Evolutionary conservation across 2,797 vertebrate genomes (phyloP).

Genomic region (Leucoraja ocellata): DNA sequence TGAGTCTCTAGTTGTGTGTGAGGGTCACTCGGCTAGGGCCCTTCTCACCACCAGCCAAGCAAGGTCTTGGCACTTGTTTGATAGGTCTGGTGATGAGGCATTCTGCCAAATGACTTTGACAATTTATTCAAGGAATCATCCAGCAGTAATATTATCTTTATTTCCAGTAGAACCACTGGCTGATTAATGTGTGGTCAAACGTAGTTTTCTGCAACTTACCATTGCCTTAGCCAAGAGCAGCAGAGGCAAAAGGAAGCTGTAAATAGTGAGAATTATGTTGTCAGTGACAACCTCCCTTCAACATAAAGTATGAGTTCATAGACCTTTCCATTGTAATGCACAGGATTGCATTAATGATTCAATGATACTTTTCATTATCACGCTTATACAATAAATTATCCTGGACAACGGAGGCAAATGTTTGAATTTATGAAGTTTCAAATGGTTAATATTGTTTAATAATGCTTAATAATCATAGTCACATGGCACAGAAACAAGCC

Average conservation of each 20-base stretch:
- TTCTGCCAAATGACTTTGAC: no score
- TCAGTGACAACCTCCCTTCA: neutral
- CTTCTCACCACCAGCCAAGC: no score
- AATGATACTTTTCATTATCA: neutral
- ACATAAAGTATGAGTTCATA: neutral
- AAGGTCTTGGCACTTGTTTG: no score
- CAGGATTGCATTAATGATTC: slow-evolving; percentile 33
- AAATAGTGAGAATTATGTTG: neutral
- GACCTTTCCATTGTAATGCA: slow-evolving; percentile 38
- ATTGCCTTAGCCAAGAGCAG: neutral
- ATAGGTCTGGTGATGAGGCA: no score
- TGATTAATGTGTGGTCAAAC: no score
- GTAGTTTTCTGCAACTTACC: neutral
- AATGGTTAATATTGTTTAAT: slow-evolving; percentile 54
- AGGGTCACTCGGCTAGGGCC: no score
- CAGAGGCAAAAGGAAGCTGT: neutral
- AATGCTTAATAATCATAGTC: neutral
- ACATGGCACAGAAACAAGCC: no score
- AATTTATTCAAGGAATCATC: no score
- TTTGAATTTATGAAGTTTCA: slow-evolving; percentile 50
- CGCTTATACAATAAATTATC: slow-evolving; percentile 49
- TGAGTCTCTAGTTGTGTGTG: no score
- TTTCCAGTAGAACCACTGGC: no score
- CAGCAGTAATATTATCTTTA: no score
- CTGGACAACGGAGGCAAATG: slow-evolving; percentile 48